Base-by-base conservation (phyloP, 2,113 vertebrate species). In the Platycercus adscitus region DNA sequence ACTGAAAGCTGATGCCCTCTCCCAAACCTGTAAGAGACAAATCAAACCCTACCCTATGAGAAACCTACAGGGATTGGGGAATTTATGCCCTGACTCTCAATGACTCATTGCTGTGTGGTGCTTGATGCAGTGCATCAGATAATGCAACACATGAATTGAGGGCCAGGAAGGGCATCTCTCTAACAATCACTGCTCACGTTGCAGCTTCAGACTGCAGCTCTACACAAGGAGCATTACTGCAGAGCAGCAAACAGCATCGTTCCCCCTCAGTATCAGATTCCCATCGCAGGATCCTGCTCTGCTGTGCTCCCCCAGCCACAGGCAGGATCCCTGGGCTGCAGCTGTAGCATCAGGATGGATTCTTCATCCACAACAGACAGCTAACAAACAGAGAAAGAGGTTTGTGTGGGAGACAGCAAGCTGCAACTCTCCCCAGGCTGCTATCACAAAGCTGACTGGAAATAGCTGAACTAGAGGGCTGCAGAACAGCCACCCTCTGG, bases 261-360 rank as follows among this genome's bases (percentile, higher is more conserved):
- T 61, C 77, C 49, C 41, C 25, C 26, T 52, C 33, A 20, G 21
- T 8, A 47, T 37, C 63, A 33, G 47, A 33, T 37, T 71, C 47
- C 49, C 28, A 63, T 10, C 9, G 9, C 37, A 65, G 44, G 15
- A 79, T 24, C 19, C n/a, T 82, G 10, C 52, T 75, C 56, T 6
- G 0, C 17, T 17, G 6, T 21, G 49, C n/a, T 72, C 29, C 63
- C 63, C 58, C 3, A 2, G 65, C 31, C 70, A 39, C 0, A 0
- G 64, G 52, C 26, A 39, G 86, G 75, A 26, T 44, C 37, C 19
- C 37, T 46, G n/a, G 23, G 25, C 61, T 72, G 50, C 69, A 78
- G 49, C 49, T 73, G 24, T 47, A 56, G 41, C 64, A 84, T 17
- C 58, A 35, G 39, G 21, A 82, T 8, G 4, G 49, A 24, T 19